Conservation (phyloP, 2,888 invertebrate genomes). For the Mycalesis mineus region DNA sequence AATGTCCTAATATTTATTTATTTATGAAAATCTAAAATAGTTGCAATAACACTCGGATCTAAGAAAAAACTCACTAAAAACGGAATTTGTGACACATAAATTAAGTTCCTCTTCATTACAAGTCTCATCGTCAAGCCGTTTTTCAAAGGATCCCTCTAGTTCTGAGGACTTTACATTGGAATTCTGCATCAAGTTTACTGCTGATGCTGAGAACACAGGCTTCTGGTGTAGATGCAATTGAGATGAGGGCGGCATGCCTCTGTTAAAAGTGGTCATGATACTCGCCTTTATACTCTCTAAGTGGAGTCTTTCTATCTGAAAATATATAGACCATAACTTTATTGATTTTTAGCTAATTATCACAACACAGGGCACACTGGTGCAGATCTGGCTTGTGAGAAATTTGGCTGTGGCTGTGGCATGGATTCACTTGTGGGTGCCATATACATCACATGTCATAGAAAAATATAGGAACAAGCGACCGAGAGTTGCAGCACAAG, state of each 20-base stretch:
- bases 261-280: conserved; percentile 19
- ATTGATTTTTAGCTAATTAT: too few species aligned
- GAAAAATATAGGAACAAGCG: too few species aligned
- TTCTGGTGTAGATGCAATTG: neutral
- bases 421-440: too few species aligned
- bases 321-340: too few species aligned
- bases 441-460: too few species aligned
- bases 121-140: conserved; percentile 32
- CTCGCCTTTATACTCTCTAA: conserved; percentile 48
- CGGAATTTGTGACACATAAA: conserved; percentile 41
- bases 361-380: too few species aligned
- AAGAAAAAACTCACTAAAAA: conserved; percentile 39
- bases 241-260: conserved; percentile 4
- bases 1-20: too few species aligned
- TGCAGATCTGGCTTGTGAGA: too few species aligned
- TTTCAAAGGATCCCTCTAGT: conserved; percentile 11
- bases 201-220: conserved; percentile 23
- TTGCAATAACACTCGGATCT: neutral
- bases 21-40: too few species aligned
- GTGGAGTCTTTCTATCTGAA: conserved; percentile 60
- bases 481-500: too few species aligned
- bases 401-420: too few species aligned
- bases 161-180: conserved; percentile 3
- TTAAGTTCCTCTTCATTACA: conserved; percentile 51
- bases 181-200: conserved; percentile 35